A percentile compares a stretch with the other conserved stretches of the same genome.
Conservation (phyloP, 2,888 invertebrate genomes). For the Cistogaster globosa region DNA sequence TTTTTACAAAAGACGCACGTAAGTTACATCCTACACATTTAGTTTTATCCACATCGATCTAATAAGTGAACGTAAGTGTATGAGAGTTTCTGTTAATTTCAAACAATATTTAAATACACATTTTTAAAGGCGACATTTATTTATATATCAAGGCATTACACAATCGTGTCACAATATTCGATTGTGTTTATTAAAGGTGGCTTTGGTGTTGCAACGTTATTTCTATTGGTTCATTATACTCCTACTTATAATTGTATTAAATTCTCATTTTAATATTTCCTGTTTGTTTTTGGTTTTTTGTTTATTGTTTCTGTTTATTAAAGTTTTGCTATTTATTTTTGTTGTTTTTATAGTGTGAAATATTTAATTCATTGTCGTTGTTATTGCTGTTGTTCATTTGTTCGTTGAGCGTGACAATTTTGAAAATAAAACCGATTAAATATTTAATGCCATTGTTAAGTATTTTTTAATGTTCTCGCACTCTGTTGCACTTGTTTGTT, state of each 20-base stretch:
- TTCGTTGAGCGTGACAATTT: slow-evolving; percentile 63
- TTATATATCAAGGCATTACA: slow-evolving; percentile 29
- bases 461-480: slow-evolving; percentile 54
- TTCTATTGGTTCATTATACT: slow-evolving; percentile 51
- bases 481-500: slow-evolving; percentile 43
- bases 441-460: slow-evolving; percentile 63
- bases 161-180: slow-evolving; percentile 39
- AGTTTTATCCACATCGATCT: not conserved
- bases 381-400: slow-evolving; percentile 49
- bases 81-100: not conserved
- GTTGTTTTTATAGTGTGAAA: slow-evolving; percentile 48
- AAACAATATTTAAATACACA: not conserved
- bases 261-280: slow-evolving; percentile 36
- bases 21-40: slow-evolving; percentile 36
- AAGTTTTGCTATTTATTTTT: slow-evolving; percentile 20
- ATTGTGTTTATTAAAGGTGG: not conserved
- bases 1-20: slow-evolving; percentile 38
- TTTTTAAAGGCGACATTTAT: not conserved
- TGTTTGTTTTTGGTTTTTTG: not conserved
- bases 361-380: slow-evolving; percentile 54
- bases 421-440: slow-evolving; percentile 65
- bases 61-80: not conserved
- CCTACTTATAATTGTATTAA: slow-evolving; percentile 43
- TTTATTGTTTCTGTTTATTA: slow-evolving; percentile 4
- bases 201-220: slow-evolving; percentile 6